Evolutionary conservation across 1,140 invertebrate genomes (phyloP).

Genomic region (Drosophila kepulauana): DNA sequence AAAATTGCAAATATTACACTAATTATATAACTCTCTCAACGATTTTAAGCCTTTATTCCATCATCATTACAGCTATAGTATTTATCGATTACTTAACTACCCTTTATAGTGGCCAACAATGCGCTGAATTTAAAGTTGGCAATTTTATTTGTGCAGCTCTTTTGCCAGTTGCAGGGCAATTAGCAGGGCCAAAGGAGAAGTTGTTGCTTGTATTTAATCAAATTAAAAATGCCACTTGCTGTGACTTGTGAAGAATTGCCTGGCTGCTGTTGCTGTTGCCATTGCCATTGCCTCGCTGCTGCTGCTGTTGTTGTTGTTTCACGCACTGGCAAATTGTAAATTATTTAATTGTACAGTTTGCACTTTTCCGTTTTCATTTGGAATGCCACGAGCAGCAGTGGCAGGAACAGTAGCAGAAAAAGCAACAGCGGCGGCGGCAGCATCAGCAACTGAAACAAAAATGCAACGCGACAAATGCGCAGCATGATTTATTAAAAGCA

Average conservation of each 20-base stretch:
- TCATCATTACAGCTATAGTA: not conserved
- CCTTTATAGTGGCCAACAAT: not conserved
- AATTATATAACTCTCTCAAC: too few relatives aligned
- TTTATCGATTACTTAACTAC: not conserved
- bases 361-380: conserved; percentile 52
- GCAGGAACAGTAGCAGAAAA: conserved; percentile 28
- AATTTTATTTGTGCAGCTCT: not conserved
- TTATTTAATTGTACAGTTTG: conserved; percentile 59
- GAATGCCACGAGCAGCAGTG: conserved; percentile 44
- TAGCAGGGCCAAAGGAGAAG: conserved; percentile 14
- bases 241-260: conserved; percentile 46
- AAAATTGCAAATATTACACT: too few relatives aligned
- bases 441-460: conserved; percentile 44
- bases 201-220: conserved; percentile 39
- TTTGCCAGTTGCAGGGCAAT: conserved; percentile 29
- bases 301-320: conserved; percentile 28
- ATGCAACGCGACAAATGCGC: conserved; percentile 70
- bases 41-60: too few relatives aligned
- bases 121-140: conserved; percentile 1
- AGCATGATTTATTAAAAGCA: conserved; percentile 71
- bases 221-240: conserved; percentile 52
- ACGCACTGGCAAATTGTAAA: conserved; percentile 38
- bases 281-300: not conserved
- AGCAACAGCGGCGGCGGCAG: conserved; percentile 32
- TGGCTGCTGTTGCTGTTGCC: conserved; percentile 10